Evolutionary conservation across 2,888 invertebrate genomes (phyloP), one percentile per base, ranked within the genome.

Genomic region (Galeruca laticollis): DNA sequence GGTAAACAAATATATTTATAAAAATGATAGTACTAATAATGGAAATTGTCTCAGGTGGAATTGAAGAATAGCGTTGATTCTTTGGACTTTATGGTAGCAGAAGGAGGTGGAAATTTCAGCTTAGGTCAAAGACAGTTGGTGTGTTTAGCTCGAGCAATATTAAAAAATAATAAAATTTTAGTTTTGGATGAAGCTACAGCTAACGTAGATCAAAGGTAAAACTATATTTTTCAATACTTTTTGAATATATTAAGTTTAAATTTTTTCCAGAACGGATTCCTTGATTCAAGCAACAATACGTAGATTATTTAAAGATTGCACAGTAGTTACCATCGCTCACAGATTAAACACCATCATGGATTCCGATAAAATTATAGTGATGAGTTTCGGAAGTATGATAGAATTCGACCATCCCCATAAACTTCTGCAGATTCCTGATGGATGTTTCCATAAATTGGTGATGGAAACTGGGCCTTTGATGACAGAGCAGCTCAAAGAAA

Each of bases 131-230:
- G 95, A 57, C 97, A 97, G 83, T 86, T 97, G 52, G 87, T 97
- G 63, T 97, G 96, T 81, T 86, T 97, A 68, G 96, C 96, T 6
- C 88, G 95, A 75, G 96, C 96, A 0, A 92, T 97, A 74, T 88
- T 97, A 1, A 87, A 92, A 49, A 91, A 92, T 78, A 93, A 93
- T 79, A 92, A 90, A 77, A 90, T 97, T 75, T 87, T 97, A 1
- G 91, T 97, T 31, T 86, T 97, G 54, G 96, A 97, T 79, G 96
- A 97, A 86, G 96, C 96, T 18, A 96, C 96, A 0, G 95, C 96
- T 3, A 96, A 95, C 83, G 95, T 96, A 0, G 96, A 96, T 85
- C 93, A 92, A 68, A 90, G 90, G 93, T 93, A 86, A 69, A 9
- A 13, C 9, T 5, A 1, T 8, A 5, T 26, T 26, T n/a, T n/a